Percentiles rank a stretch among this genome's conserved stretches.
phyloP scores from a whole-genome alignment of 2,113 vertebrate genomes.

The Illadopsis cleaveri region DNA sequence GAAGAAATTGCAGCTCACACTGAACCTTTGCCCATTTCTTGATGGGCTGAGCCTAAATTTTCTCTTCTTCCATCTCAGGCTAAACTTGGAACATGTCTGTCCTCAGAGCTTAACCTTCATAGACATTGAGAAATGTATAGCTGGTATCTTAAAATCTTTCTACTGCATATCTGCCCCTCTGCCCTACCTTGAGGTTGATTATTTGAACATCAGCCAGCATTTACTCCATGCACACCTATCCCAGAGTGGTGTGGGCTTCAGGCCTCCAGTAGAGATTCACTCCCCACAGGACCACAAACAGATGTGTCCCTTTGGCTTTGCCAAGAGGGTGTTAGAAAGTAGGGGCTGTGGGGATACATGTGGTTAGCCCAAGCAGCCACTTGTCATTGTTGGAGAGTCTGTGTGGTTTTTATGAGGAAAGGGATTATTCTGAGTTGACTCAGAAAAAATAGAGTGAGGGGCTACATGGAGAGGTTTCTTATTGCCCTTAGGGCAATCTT shows the following conservation, averaged over 20 bases:
- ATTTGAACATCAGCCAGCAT: slow-evolving; percentile 5
- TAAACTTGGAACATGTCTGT: neutral
- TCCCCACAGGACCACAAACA: slow-evolving; percentile 25
- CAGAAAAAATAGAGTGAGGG: neutral
- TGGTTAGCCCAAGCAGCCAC: slow-evolving; percentile 70
- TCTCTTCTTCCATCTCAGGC: neutral
- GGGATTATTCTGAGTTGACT: neutral
- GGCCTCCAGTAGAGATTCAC: neutral
- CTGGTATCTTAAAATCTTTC: neutral
- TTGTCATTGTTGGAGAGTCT: slow-evolving; percentile 56
- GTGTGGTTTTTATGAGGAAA: slow-evolving; percentile 60
- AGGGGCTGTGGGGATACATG: slow-evolving; percentile 50
- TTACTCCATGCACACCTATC: neutral
- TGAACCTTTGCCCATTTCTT: slow-evolving; percentile 19
- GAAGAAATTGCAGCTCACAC: neutral
- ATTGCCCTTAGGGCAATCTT: neutral
- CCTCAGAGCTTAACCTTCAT: neutral
- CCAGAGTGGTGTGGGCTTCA: neutral
- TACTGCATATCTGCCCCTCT: neutral
- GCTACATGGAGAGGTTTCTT: neutral
- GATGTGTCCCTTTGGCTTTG: slow-evolving; percentile 44
- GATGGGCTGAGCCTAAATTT: neutral
- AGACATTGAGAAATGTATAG: neutral
- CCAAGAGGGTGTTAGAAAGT: slow-evolving; percentile 26
- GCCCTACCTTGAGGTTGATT: neutral